Percentiles rank a stretch among this genome's conserved stretches.
Evolutionary conservation across 1,140 invertebrate species (phyloP).

Genomic region (Lerema accius): DNA sequence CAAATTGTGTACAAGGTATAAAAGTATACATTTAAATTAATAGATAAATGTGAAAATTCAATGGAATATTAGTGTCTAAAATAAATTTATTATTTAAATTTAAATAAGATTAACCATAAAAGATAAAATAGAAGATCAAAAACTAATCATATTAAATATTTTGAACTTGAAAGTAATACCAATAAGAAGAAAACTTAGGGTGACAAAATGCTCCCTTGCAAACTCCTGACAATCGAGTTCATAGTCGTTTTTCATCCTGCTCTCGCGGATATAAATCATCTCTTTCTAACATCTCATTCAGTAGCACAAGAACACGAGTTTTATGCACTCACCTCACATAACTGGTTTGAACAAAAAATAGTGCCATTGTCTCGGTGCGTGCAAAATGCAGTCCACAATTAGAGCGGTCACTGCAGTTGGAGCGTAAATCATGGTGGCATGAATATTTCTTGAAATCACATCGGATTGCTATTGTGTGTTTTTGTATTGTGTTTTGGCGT

Average conservation of each 20-base stretch:
- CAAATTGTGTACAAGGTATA: too few species aligned
- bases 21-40: too few species aligned
- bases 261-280: constrained; percentile 3
- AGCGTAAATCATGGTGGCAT: constrained; percentile 12
- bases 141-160: too few species aligned
- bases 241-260: neutral
- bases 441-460: constrained; percentile 13
- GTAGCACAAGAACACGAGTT: constrained; percentile 18
- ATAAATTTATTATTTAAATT: too few species aligned
- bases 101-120: too few species aligned
- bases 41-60: too few species aligned
- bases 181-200: too few species aligned
- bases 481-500: too few species aligned
- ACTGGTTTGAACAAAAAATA: constrained; percentile 19
- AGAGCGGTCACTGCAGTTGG: neutral
- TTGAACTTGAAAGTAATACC: too few species aligned
- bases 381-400: constrained; percentile 19
- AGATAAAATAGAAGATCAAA: too few species aligned
- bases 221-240: neutral
- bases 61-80: too few species aligned
- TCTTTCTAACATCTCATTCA: constrained; percentile 15
- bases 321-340: constrained; percentile 16
- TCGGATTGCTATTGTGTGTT: neutral
- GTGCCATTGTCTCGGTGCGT: constrained; percentile 14
- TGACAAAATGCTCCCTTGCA: constrained; percentile 8